phyloP scores from a whole-genome alignment of 2,888 invertebrate genomes.

The Chouioia cunea region DNA sequence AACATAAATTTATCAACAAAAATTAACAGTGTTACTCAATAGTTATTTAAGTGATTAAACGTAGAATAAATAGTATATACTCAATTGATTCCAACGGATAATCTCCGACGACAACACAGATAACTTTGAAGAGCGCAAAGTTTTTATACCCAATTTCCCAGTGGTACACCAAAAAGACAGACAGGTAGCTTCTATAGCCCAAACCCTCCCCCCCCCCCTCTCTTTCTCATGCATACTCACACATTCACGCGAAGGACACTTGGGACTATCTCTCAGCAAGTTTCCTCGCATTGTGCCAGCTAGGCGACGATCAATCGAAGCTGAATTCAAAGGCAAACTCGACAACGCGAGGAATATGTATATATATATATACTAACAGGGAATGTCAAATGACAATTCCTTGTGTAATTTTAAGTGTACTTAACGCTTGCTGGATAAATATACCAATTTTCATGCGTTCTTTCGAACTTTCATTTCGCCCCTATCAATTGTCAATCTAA shows the following conservation, averaged over 20 bases:
- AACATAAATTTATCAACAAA: too few species aligned
- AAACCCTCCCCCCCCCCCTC: too few species aligned
- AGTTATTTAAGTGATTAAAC: too few species aligned
- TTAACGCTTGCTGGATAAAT: constrained; percentile 10
- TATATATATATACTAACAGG: not conserved
- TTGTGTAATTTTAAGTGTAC: too few species aligned
- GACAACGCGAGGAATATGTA: not conserved
- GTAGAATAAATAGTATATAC: too few species aligned
- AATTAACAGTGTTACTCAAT: too few species aligned
- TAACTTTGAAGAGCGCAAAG: not conserved
- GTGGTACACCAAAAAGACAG: constrained; percentile 10
- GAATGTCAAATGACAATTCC: not conserved
- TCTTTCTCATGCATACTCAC: too few species aligned
- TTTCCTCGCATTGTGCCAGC: constrained; percentile 13
- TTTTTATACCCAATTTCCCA: constrained; percentile 21
- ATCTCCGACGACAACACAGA: too few species aligned
- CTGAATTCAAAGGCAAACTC: constrained; percentile 30
- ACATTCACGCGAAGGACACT: constrained; percentile 12
- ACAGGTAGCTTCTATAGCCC: constrained; percentile 9
- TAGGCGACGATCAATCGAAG: constrained; percentile 31
- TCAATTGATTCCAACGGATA: too few species aligned
- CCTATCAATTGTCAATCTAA: not conserved
- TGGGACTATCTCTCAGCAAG: not conserved
- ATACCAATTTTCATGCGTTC: constrained; percentile 19
- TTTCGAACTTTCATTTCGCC: not conserved